phyloP scores from a whole-genome alignment of 1,140 invertebrate genomes.

The Bombus consobrinus region DNA sequence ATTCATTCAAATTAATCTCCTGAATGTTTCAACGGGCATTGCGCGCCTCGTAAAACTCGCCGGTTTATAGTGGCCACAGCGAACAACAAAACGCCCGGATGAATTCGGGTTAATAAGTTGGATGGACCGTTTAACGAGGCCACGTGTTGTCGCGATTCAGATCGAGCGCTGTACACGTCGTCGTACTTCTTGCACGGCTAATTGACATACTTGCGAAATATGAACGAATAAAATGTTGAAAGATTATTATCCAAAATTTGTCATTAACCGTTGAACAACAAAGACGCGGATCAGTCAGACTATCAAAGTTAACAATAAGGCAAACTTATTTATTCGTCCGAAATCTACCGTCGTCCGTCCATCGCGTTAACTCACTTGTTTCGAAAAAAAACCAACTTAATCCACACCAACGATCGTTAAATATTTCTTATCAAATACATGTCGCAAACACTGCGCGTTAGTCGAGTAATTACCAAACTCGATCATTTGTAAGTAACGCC shows the following conservation, averaged over 20 bases:
- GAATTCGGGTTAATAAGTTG: constrained; percentile 43
- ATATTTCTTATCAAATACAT: not conserved
- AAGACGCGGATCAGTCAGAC: no score
- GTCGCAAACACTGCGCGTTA: not conserved
- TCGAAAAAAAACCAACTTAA: not conserved
- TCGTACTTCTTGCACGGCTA: not conserved
- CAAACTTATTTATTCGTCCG: not conserved
- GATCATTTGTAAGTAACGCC: constrained; percentile 3
- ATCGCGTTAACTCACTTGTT: not conserved
- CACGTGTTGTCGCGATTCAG: not conserved
- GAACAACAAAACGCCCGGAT: constrained; percentile 47
- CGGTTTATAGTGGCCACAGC: constrained; percentile 47
- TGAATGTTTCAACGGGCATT: constrained; percentile 62
- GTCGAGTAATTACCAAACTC: constrained; percentile 12
- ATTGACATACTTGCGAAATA: not conserved
- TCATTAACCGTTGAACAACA: no score
- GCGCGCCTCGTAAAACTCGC: constrained; percentile 54
- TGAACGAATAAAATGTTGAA: no score
- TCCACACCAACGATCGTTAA: not conserved
- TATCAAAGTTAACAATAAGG: not conserved
- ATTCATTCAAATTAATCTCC: constrained; percentile 67
- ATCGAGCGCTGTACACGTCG: not conserved
- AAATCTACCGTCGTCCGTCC: not conserved
- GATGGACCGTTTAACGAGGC: constrained; percentile 19
- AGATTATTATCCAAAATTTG: no score